A percentile compares a stretch with the other conserved stretches of the same genome.
Conservation (phyloP, 2,888 invertebrate genomes). For the Argyresthia goedartella region DNA sequence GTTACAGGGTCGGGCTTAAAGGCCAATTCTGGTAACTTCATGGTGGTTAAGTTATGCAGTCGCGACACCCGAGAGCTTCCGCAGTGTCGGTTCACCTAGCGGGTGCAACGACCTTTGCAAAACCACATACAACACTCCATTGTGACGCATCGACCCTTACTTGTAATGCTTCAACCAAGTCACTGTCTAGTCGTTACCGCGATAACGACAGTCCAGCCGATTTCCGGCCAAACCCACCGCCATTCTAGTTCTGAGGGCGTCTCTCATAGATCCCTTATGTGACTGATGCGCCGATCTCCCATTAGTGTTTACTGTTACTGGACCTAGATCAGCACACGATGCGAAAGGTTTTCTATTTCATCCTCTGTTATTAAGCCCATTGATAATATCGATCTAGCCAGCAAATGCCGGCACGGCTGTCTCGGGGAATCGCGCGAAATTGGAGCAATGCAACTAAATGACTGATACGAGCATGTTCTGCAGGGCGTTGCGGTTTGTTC, state of each 20-base stretch:
- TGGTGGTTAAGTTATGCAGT: constrained; percentile 55
- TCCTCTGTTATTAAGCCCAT: constrained; percentile 18
- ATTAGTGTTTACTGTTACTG: constrained; percentile 4
- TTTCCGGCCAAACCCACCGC: neutral
- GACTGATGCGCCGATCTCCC: constrained; percentile 6
- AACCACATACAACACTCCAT: constrained; percentile 18
- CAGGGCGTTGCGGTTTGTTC: constrained; percentile 49
- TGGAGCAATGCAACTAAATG: constrained; percentile 40
- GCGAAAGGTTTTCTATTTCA: constrained; percentile 9
- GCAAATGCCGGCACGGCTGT: constrained; percentile 17
- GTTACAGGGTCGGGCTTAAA: constrained; percentile 36
- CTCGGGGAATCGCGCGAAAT: constrained; percentile 36
- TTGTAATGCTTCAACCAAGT: too few relatives aligned
- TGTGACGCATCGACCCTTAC: neutral
- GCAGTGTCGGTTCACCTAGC: constrained; percentile 54
- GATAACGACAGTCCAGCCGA: neutral
- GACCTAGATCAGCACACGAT: constrained; percentile 6
- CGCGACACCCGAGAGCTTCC: constrained; percentile 59
- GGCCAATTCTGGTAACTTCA: constrained; percentile 33
- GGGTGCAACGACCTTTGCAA: constrained; percentile 32
- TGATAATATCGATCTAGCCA: constrained; percentile 30
- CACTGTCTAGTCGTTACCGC: neutral
- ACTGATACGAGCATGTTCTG: constrained; percentile 45
- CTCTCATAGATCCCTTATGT: constrained; percentile 1
- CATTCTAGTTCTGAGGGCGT: constrained; percentile 2